phyloP scores from a whole-genome alignment of 2,797 vertebrate species.

The Amblyopsis hoosieri region DNA sequence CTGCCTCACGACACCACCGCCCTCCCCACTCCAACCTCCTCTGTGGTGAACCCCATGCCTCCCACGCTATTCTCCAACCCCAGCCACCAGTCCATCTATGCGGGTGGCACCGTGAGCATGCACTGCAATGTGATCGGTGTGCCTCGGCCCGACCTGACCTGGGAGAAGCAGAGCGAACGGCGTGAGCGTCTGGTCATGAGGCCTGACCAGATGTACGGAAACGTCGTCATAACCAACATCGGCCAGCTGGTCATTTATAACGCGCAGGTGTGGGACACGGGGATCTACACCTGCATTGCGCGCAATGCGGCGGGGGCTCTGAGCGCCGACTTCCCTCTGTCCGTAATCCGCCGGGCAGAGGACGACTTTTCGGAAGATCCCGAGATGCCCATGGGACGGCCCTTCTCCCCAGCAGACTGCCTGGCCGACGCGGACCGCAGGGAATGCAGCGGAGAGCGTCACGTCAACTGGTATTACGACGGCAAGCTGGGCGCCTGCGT shows the following conservation, averaged over 20 bases:
- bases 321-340: conserved; percentile 90
- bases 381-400: conserved; percentile 69
- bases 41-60: conserved; percentile 75
- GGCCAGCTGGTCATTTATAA: conserved; percentile 97
- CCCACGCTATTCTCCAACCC: conserved; percentile 91
- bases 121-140: conserved; percentile 90
- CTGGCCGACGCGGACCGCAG: conserved; percentile 77
- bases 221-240: conserved; percentile 95
- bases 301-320: conserved; percentile 87
- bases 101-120: conserved; percentile 91
- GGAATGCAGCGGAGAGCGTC: conserved; percentile 79
- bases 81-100: conserved; percentile 85
- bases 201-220: conserved; percentile 97
- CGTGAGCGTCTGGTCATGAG: conserved; percentile 89
- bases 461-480: conserved; percentile 89
- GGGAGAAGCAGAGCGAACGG: conserved; percentile 92
- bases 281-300: conserved; percentile 92
- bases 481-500: conserved; percentile 82
- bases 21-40: conserved; percentile 79
- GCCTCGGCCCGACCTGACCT: conserved; percentile 89
- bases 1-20: conserved; percentile 85
- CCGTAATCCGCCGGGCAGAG: conserved; percentile 77
- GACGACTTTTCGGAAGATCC: conserved; percentile 77
- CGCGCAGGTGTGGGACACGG: conserved; percentile 88
- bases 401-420: conserved; percentile 82